phyloP scores from a whole-genome alignment of 2,113 vertebrate genomes.

The Xenopus laevis region DNA sequence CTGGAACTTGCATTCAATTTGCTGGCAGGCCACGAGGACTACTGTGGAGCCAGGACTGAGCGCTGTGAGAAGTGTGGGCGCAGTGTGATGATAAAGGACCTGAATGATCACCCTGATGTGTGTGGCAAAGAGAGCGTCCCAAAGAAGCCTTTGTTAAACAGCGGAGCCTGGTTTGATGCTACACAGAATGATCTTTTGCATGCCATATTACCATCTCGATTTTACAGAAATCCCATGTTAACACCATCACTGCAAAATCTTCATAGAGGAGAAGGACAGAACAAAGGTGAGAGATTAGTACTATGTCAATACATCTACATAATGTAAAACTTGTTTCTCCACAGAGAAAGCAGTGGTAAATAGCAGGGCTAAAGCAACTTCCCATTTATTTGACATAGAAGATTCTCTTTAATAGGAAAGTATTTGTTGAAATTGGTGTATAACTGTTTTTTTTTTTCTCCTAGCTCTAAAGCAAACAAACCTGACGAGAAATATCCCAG shows the following conservation, averaged over 20 bases:
- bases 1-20: constrained; percentile 79
- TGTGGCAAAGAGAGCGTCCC: constrained; percentile 68
- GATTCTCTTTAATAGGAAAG: too few relatives aligned
- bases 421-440: too few relatives aligned
- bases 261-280: not conserved
- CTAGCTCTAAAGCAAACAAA: constrained; percentile 54
- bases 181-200: constrained; percentile 55
- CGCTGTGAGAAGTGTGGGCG: constrained; percentile 74
- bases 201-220: constrained; percentile 50
- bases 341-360: too few relatives aligned
- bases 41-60: constrained; percentile 88
- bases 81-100: constrained; percentile 81
- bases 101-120: constrained; percentile 69
- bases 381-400: too few relatives aligned
- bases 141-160: constrained; percentile 54
- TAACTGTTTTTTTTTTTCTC: not conserved
- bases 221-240: constrained; percentile 46
- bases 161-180: constrained; percentile 59
- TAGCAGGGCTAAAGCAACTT: too few relatives aligned
- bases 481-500: constrained; percentile 43
- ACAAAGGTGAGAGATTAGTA: constrained; percentile 19
- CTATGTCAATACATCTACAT: not conserved
- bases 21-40: constrained; percentile 83
- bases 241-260: constrained; percentile 18
- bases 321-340: too few relatives aligned